A percentile compares a stretch with the other conserved stretches of the same genome.
These are phyloP conservation scores for Sebastes jordani DNA, from an alignment of 2,797 vertebrate species.

Conservation along the genomic window DNA sequence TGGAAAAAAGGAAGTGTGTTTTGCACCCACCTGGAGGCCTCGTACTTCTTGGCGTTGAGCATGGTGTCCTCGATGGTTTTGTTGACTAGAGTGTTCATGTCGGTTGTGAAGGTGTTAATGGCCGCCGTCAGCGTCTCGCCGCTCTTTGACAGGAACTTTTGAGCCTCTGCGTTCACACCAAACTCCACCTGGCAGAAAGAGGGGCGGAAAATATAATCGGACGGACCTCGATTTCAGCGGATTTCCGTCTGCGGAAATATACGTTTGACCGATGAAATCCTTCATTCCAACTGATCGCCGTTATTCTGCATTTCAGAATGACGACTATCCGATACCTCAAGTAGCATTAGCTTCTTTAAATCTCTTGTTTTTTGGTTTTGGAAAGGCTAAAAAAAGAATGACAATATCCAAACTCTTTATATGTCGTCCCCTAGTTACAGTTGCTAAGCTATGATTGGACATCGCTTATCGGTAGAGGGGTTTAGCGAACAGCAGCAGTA, in stretches of 20 bases:
- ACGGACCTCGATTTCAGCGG: no score
- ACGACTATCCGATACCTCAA: no score
- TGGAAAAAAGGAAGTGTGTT: background rate
- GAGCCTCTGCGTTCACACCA: conserved; percentile 90
- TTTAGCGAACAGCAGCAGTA: background rate
- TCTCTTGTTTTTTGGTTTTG: no score
- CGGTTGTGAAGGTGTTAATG: conserved; percentile 88
- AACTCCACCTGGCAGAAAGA: conserved; percentile 87
- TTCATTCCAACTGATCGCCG: no score
- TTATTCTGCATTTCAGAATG: no score
- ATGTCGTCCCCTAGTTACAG: no score
- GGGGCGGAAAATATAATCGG: fast-evolving
- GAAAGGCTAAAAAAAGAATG: no score
- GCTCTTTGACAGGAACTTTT: conserved; percentile 90
- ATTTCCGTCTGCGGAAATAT: no score
- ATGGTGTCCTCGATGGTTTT: conserved; percentile 95
- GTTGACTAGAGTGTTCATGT: conserved; percentile 92
- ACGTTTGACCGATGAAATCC: no score
- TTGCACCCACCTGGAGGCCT: conserved; percentile 86
- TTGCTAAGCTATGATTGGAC: background rate
- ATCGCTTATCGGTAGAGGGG: background rate
- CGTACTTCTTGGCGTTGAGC: conserved; percentile 90
- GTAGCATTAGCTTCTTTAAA: no score
- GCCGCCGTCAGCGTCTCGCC: conserved; percentile 87
- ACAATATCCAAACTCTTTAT: no score